Evolutionary conservation across 2,888 invertebrate species (phyloP).

Genomic region (Epicampocera succincta): DNA sequence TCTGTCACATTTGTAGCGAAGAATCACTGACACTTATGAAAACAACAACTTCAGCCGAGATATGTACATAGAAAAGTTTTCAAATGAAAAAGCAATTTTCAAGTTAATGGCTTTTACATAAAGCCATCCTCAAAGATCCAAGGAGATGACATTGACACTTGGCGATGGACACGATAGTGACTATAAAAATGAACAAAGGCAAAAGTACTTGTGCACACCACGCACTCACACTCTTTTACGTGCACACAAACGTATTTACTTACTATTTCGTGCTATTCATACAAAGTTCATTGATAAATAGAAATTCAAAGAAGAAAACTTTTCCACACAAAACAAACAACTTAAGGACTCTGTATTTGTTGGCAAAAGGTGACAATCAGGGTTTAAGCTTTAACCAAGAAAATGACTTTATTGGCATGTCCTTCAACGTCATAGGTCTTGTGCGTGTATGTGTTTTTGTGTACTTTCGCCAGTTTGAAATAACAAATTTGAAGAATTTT

Average conservation of each 20-base stretch:
- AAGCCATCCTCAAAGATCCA: constrained; percentile 29
- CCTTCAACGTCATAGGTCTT: constrained; percentile 13
- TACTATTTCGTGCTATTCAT: neutral
- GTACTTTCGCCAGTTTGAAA: neutral
- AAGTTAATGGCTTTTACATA: constrained; percentile 45
- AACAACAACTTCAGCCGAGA: neutral
- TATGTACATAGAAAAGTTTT: constrained; percentile 2
- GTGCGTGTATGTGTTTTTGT: neutral
- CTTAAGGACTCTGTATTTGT: neutral
- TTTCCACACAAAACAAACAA: constrained; percentile 11
- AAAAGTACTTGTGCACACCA: neutral
- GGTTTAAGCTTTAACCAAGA: constrained; percentile 29
- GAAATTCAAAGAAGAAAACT: constrained; percentile 5
- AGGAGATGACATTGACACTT: constrained; percentile 41
- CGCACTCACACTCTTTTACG: neutral
- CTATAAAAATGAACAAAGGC: constrained; percentile 5
- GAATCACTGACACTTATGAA: too few species aligned
- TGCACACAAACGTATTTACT: neutral
- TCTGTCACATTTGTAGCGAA: constrained; percentile 18
- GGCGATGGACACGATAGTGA: neutral
- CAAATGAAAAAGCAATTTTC: constrained; percentile 15
- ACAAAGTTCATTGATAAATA: constrained; percentile 1
- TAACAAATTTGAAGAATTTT: constrained; percentile 17
- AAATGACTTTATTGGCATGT: constrained; percentile 40
- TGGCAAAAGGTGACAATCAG: constrained; percentile 12